phyloP scores from a whole-genome alignment of 2,113 vertebrate genomes.

The Grallaria varia region DNA sequence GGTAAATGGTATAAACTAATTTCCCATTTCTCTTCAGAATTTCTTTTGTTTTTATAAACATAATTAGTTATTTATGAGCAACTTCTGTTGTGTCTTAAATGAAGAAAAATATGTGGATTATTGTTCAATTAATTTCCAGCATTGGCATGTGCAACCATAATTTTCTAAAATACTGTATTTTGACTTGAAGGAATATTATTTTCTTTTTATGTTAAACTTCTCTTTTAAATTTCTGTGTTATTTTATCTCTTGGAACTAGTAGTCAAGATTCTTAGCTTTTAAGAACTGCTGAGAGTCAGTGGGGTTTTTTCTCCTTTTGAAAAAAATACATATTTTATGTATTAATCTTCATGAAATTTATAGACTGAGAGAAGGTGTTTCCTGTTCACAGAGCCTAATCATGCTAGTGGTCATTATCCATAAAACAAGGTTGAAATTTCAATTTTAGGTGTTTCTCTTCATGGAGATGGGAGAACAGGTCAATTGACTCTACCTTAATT shows the following conservation, averaged over 20 bases:
- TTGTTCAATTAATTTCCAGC: neutral
- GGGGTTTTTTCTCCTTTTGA: neutral
- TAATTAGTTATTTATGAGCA: neutral
- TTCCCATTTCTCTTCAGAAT: neutral
- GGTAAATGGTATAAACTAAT: neutral
- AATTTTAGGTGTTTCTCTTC: neutral
- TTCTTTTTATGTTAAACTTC: neutral
- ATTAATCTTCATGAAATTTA: neutral
- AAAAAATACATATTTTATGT: neutral
- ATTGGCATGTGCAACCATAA: neutral
- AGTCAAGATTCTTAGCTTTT: neutral
- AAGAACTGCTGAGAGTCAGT: neutral
- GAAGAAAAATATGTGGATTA: neutral
- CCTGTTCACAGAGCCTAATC: neutral
- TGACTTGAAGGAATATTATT: neutral
- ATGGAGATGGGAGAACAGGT: neutral
- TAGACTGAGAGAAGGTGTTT: neutral
- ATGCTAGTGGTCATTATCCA: neutral
- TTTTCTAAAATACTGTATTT: neutral
- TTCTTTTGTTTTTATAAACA: neutral
- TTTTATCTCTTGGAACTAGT: neutral
- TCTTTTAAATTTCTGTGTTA: neutral
- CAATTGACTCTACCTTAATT: neutral
- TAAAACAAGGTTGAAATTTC: neutral
- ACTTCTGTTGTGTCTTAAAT: neutral